phyloP scores from a whole-genome alignment of 2,113 vertebrate species.

The Dasypus novemcinctus region DNA sequence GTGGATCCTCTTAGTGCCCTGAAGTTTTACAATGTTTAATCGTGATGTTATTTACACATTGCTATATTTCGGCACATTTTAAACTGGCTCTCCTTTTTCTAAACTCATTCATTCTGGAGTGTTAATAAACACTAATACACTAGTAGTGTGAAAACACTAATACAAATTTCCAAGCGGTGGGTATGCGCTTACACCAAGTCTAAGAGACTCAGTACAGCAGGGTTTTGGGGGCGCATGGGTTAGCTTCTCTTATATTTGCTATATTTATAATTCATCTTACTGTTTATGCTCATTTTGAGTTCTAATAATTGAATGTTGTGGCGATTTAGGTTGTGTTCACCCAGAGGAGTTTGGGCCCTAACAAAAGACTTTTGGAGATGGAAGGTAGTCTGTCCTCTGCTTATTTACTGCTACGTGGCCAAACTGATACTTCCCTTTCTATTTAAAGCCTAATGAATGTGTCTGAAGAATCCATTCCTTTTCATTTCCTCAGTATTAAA shows the following conservation, averaged over 20 bases:
- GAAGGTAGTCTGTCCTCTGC: background rate
- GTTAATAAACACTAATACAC: too few species aligned
- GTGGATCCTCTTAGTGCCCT: background rate
- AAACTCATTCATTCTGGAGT: background rate
- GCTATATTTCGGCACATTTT: background rate
- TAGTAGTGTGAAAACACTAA: background rate
- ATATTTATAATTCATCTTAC: background rate
- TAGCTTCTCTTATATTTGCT: background rate
- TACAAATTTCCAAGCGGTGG: background rate
- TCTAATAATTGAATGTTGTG: background rate
- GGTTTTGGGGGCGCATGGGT: background rate
- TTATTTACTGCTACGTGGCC: slow-evolving; percentile 33
- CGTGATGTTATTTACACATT: background rate
- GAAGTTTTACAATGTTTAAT: slow-evolving; percentile 10
- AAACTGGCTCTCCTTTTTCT: background rate
- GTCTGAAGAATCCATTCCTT: slow-evolving; percentile 12
- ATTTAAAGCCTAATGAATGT: slow-evolving; percentile 57
- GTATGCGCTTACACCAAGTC: background rate
- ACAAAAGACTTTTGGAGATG: background rate
- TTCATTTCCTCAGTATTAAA: slow-evolving; percentile 26
- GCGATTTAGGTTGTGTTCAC: background rate
- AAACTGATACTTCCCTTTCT: slow-evolving; percentile 41
- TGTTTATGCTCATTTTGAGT: background rate
- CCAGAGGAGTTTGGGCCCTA: background rate
- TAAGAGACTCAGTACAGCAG: background rate